Base-by-base conservation (phyloP, 1,140 invertebrate species). In the Aradophagus sp. region DNA sequence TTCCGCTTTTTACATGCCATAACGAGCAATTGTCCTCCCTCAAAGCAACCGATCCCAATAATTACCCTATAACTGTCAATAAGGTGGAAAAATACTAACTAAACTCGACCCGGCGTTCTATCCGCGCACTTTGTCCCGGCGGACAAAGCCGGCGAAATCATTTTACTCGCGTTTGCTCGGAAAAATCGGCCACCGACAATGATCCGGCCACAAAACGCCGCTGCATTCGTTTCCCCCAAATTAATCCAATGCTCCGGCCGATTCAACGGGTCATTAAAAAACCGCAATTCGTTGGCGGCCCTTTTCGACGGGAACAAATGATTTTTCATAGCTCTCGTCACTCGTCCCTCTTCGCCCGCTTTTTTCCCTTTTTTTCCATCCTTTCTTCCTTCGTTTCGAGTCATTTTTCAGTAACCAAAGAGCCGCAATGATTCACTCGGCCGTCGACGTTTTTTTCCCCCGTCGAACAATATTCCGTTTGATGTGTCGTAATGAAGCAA, bases 171-270 rank as follows among this genome's bases (percentile, higher is more conserved):
- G n/a, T n/a, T n/a, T n/a, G n/a, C n/a, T n/a, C n/a, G n/a, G n/a
- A n/a, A n/a, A n/a, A n/a, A n/a, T 50, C 62, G 31, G 47, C 34
- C 50, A 23, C 44, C 35, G 27, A n/a, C 34, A 59, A 59, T 68
- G 31, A 35, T 35, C 15, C 27, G 35, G 48, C 35, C 39, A 66
- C 47, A 53, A 34, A 61, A 68, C 63, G n/a, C n/a, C n/a, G n/a
- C n/a, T n/a, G n/a, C n/a, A 67, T 67, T 67, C 53, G 53, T 67
- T 67, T 67, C 47, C 38, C 63, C 26, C 53, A 67, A 67, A 67
- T 67, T 67, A 67, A 67, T n/a, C 63, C 45, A 45, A 59, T 29
- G 35, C 36, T 8, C 50, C 19, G 36, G 35, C 55, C 47, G 42
- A 68, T 59, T 45, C 55, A 59, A 61, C 55, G 48, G 27, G 32